phyloP scores from a whole-genome alignment of 2,113 vertebrate species.

The Syngnathoides biaculeatus region DNA sequence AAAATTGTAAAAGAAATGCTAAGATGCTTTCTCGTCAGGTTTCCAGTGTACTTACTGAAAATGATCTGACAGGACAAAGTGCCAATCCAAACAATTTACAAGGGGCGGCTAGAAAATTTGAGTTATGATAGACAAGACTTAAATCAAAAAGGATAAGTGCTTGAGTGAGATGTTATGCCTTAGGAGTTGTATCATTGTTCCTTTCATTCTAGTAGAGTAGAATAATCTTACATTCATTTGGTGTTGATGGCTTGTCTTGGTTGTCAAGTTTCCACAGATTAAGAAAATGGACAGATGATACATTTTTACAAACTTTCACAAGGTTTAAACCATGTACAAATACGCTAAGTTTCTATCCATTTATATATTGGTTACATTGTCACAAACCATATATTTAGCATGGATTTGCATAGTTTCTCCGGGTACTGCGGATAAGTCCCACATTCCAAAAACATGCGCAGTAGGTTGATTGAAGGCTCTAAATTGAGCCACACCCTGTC shows the following conservation, averaged over 20 bases:
- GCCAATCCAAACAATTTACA: neutral
- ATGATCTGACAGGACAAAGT: slow-evolving; percentile 7
- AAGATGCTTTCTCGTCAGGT: slow-evolving; percentile 18
- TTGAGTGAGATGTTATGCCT: neutral
- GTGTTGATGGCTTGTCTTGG: neutral
- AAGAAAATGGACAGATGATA: no score
- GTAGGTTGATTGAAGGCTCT: no score
- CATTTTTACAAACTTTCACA: no score
- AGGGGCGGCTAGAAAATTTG: neutral
- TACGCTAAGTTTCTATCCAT: neutral
- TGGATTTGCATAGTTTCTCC: no score
- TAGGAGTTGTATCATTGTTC: neutral
- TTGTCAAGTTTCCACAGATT: no score
- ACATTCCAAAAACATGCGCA: no score
- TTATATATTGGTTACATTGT: neutral
- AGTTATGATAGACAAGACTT: neutral
- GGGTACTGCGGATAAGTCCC: neutral
- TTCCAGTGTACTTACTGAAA: slow-evolving; percentile 8
- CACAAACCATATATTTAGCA: neutral
- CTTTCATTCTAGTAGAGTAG: neutral
- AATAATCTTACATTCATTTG: neutral
- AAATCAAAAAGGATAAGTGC: neutral
- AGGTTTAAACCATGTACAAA: no score
- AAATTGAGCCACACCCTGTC: no score
- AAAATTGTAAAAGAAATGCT: slow-evolving; percentile 29